phyloP scores from a whole-genome alignment of 2,797 vertebrate species.

The Smutsia temminckii region DNA sequence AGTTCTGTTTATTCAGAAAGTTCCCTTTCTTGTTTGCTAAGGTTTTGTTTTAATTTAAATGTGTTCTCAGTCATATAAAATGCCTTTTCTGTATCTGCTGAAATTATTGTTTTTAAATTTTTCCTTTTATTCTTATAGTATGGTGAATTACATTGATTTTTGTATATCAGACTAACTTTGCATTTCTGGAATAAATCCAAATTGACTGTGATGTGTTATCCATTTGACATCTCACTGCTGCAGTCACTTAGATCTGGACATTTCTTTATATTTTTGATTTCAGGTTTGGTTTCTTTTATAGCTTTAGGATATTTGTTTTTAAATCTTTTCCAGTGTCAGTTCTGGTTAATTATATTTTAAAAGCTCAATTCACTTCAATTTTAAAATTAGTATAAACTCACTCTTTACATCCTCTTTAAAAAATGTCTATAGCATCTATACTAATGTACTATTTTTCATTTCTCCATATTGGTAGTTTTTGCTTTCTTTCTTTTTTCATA shows the following conservation, averaged over 20 bases:
- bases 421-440: not conserved
- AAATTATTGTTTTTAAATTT: not conserved
- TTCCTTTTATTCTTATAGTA: not conserved
- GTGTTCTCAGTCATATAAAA: not conserved
- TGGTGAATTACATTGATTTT: conserved; percentile 1
- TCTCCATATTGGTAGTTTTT: not conserved
- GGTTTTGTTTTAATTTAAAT: not conserved
- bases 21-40: not conserved
- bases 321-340: not conserved
- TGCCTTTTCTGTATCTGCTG: not conserved
- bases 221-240: not conserved
- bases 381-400: not conserved
- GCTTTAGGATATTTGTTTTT: not conserved
- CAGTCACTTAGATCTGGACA: not conserved
- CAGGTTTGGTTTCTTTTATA: not conserved
- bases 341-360: not conserved
- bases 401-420: not conserved
- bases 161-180: not conserved
- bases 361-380: conserved; percentile 29
- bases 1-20: not conserved
- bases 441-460: not conserved
- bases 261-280: conserved; percentile 38
- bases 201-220: not conserved
- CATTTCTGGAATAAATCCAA: not conserved
- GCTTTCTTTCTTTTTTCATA: not conserved